Evolutionary conservation across 2,113 vertebrate species (phyloP).

Genomic region (Clarias batrachus): DNA sequence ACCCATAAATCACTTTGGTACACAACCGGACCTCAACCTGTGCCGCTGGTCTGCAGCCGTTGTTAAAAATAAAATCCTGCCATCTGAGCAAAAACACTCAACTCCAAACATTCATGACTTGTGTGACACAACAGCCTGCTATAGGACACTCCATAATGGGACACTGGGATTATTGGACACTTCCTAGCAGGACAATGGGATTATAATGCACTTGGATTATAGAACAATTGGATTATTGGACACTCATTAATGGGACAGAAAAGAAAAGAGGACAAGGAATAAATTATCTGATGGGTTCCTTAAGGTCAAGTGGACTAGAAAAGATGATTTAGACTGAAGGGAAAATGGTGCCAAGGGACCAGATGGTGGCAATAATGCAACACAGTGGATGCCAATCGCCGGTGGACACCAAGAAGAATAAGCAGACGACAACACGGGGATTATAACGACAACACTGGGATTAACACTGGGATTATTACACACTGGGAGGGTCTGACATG

Average conservation of each 20-base stretch:
- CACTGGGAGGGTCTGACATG: too few species aligned
- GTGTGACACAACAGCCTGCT: neutral
- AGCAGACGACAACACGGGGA: neutral
- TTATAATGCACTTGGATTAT: neutral
- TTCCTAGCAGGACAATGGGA: neutral
- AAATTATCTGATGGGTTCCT: too few species aligned
- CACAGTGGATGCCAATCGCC: too few species aligned
- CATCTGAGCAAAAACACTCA: neutral
- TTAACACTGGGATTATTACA: neutral
- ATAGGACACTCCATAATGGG: neutral
- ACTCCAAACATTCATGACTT: neutral
- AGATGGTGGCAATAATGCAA: too few species aligned
- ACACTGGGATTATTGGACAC: neutral
- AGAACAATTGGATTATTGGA: neutral
- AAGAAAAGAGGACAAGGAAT: neutral
- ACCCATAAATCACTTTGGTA: neutral
- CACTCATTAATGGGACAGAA: neutral
- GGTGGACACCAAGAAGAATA: too few species aligned
- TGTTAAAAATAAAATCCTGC: neutral
- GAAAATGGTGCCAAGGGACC: too few species aligned
- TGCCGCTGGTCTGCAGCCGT: neutral
- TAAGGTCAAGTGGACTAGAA: too few species aligned
- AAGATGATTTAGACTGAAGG: too few species aligned
- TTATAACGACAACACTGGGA: neutral
- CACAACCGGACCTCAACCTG: too few species aligned